Evolutionary conservation across 2,888 invertebrate genomes (phyloP).

Genomic region (Lasioglossum villosulum): DNA sequence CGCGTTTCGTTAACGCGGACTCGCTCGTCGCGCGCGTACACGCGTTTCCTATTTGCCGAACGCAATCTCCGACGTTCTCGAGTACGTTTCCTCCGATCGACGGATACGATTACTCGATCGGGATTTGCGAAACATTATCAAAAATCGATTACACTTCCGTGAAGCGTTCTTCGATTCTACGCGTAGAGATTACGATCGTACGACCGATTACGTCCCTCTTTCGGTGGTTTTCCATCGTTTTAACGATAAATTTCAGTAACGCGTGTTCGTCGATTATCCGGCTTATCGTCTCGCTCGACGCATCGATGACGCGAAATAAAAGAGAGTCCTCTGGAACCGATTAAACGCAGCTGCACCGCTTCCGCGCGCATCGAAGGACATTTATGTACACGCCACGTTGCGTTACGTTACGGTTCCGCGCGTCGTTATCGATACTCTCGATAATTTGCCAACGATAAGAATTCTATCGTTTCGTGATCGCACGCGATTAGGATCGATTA

Average conservation of each 20-base stretch:
- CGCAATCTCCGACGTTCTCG: not conserved
- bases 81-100: not conserved
- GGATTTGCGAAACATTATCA: not conserved
- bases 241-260: slow-evolving; percentile 1
- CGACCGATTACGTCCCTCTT: not conserved
- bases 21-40: not conserved
- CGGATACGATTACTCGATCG: not conserved
- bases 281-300: slow-evolving; percentile 17
- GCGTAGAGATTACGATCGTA: not conserved
- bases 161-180: not conserved
- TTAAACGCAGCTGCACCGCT: not conserved
- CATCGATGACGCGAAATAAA: slow-evolving; percentile 17
- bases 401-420: slow-evolving; percentile 9
- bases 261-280: slow-evolving; percentile 5
- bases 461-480: slow-evolving; percentile 26
- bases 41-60: not conserved
- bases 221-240: slow-evolving; percentile 8
- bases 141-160: not conserved
- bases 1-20: not conserved
- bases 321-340: not conserved
- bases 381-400: slow-evolving; percentile 16
- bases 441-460: not conserved
- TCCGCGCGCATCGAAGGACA: not conserved
- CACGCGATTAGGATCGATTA: no score
- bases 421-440: slow-evolving; percentile 17